Percentiles rank a stretch among this genome's conserved stretches.
Conservation (phyloP, 2,888 invertebrate species). For the Polia nebulosa region DNA sequence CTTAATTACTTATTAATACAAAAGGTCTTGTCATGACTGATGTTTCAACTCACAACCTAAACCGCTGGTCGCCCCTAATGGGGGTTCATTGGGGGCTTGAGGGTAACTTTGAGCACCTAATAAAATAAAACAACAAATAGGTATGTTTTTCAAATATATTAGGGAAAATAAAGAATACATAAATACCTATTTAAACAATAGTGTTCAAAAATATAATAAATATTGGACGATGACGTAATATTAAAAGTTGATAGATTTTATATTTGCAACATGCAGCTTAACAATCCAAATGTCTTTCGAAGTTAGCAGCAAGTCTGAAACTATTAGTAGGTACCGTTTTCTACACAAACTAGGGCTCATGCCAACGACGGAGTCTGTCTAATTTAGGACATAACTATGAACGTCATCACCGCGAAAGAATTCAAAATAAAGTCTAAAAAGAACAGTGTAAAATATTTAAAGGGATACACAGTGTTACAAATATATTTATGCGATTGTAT, state of each 20-base stretch:
- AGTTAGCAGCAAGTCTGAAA: too few species aligned
- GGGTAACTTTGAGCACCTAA: too few species aligned
- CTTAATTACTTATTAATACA: too few species aligned
- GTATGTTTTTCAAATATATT: constrained; percentile 23
- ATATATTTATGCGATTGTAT: not conserved
- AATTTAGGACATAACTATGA: not conserved
- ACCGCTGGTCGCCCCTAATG: too few species aligned
- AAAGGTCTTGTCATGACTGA: too few species aligned
- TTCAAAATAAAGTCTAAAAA: not conserved
- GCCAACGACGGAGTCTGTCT: not conserved
- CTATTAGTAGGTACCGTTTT: not conserved
- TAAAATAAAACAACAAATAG: constrained; percentile 7
- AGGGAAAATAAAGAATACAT: not conserved
- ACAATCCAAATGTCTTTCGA: not conserved
- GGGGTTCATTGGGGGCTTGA: too few species aligned
- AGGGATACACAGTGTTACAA: not conserved
- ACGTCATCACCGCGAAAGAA: not conserved
- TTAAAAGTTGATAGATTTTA: not conserved
- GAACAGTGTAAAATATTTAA: not conserved
- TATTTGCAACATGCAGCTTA: not conserved
- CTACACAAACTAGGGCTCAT: not conserved
- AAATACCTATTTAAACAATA: not conserved
- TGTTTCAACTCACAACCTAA: too few species aligned
- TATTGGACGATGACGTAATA: not conserved
- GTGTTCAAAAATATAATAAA: not conserved